Base-by-base conservation (phyloP, 2,888 invertebrate genomes). In the Synergus umbraculus region DNA sequence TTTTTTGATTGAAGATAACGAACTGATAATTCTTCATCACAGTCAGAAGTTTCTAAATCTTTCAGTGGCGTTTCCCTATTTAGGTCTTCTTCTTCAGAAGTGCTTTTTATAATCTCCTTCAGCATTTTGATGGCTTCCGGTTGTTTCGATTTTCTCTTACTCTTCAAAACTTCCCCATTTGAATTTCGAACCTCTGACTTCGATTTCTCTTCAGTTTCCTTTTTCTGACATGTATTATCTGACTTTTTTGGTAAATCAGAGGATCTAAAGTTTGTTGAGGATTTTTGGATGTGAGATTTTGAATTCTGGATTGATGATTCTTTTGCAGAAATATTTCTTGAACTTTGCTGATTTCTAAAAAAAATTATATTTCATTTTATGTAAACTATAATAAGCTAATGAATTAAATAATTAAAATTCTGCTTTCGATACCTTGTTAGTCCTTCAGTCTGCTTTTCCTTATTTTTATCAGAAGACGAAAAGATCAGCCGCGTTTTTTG, bases 101-200 rank as follows among this genome's bases (percentile, higher is more conserved):
- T 54, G 15, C 29, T 73, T 29, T 73, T 73, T 37, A 73, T 54
- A 49, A 73, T 10, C 3, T 73, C 54, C 10, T 73, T 73, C 4
- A 73, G n/a, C 73, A 73, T 54, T 73, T 54, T 7, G 1, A 73
- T 73, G 0, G 49, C 54, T 49, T 69, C 49, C 15, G 69, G 69
- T 13, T 69, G 49, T 15, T 46, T 22, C 2, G 49, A 54, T n/a
- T 54, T 54, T n/a, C 73, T 29, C 49, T 73, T 73, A 2, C 8
- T 49, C 5, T 37, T 54, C 37, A 7, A 12, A 73, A 54, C 1
- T 29, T 73, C 9, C 29, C 3, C 13, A 69, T 69, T 69, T 46
- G n/a, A 60, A 22, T 73, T 37, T n/a, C 37, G 15, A 37, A 15
- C 37, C 37, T 73, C 73, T n/a, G 37, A n/a, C 15, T 22, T 49